Evolutionary conservation across 2,888 invertebrate species (phyloP), one percentile per base, ranked within the genome.

Genomic region (Lasioglossum morio): DNA sequence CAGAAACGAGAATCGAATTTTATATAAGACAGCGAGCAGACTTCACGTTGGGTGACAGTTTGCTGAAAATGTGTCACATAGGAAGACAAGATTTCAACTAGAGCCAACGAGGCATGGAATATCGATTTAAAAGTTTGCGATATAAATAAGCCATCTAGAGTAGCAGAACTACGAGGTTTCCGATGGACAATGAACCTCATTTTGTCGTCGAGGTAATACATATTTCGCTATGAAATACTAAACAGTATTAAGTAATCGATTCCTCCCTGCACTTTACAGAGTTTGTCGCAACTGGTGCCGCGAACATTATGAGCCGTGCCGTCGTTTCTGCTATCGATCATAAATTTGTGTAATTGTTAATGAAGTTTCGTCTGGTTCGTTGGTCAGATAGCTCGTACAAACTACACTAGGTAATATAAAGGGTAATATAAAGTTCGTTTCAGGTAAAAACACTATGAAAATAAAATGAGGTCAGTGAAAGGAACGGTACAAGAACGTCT

Each of bases 381-480:
- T 69, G 79, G 63, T 60, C 40, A 73, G 43, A 66, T 48, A 72
- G 74, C 72, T 79, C 72, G 37, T 37, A 69, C 14, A 75, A 46
- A 57, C 63, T 27, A 34, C 3, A 34, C 34, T 34, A 34, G 79
- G 84, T 86, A 90, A 88, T 88, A 87, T 88, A 85, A 30, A 30
- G 30, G 79, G 84, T 86, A 90, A 88, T 88, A 87, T 88, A 85
- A 91, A 91, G 90, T 92, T 89, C 87, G 89, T 89, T 77, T 66
- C 72, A 76, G 57, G 70, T 46, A 74, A 81, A 81, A 87, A 72
- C 75, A 87, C 46, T 57, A 80, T 78, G 74, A 40, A 69, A 46
- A 77, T 82, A 75, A 69, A 85, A 87, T 85, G 84, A 88, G 89
- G 82, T 86, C 86, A 87, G 87, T 73, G 84, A 85, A 89, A 87